Evolutionary conservation across 2,888 invertebrate species (phyloP).

Genomic region (Zeuzera pyrina): DNA sequence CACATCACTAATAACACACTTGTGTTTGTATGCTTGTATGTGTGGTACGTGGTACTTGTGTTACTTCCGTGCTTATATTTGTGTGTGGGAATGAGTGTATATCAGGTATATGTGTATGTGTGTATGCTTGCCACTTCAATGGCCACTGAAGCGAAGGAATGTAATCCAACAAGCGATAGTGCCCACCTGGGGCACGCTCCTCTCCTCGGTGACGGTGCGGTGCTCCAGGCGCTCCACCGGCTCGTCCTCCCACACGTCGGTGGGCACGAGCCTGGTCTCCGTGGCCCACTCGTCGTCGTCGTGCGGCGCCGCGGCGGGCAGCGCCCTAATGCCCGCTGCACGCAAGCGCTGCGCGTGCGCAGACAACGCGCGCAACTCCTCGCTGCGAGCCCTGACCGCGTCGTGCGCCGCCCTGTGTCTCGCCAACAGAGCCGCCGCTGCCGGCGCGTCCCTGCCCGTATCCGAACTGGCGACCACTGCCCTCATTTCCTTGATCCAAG

Average conservation of each 20-base stretch:
- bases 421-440: slow-evolving; percentile 89
- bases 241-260: slow-evolving; percentile 95
- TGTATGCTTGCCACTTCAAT: too few relatives aligned
- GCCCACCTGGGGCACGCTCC: slow-evolving; percentile 86
- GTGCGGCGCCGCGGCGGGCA: slow-evolving; percentile 30
- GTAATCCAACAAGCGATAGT: too few relatives aligned
- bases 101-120: too few relatives aligned
- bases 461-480: slow-evolving; percentile 91
- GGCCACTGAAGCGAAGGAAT: too few relatives aligned
- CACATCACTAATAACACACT: too few relatives aligned
- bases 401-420: slow-evolving; percentile 90
- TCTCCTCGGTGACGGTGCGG: slow-evolving; percentile 88
- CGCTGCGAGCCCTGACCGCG: slow-evolving; percentile 89
- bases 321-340: slow-evolving; percentile 77
- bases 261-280: slow-evolving; percentile 87
- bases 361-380: slow-evolving; percentile 87
- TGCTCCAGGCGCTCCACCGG: slow-evolving; percentile 88
- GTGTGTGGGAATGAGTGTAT: too few relatives aligned
- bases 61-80: too few relatives aligned
- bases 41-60: too few relatives aligned
- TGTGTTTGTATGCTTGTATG: too few relatives aligned
- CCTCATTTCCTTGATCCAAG: slow-evolving; percentile 97
- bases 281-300: slow-evolving; percentile 84
- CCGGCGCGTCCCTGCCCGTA: slow-evolving; percentile 93
- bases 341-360: slow-evolving; percentile 84